Conservation (phyloP, 2,888 invertebrate genomes). For the Mythimna pallens region DNA sequence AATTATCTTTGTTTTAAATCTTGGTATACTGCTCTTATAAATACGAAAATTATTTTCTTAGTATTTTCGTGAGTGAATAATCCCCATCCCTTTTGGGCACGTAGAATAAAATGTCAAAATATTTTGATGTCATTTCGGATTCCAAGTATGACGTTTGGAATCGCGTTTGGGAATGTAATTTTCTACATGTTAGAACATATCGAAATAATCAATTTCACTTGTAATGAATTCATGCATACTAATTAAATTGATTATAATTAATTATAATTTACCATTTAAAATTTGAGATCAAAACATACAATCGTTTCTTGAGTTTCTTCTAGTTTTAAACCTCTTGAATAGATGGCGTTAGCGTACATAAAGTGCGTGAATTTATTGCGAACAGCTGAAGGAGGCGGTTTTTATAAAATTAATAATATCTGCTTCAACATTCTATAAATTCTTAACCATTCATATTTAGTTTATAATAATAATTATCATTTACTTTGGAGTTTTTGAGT, state of each 20-base stretch:
- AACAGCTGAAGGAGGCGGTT: slow-evolving; percentile 14
- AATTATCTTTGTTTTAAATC: neutral
- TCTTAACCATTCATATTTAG: neutral
- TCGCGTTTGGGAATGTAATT: slow-evolving; percentile 18
- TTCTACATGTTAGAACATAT: no score
- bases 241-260: no score
- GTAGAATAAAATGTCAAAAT: slow-evolving; percentile 13
- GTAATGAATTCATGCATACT: no score
- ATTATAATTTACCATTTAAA: neutral
- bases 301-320: neutral
- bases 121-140: slow-evolving; percentile 9
- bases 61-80: neutral
- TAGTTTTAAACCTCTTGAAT: slow-evolving; percentile 10
- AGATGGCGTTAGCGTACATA: slow-evolving; percentile 41
- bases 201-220: neutral
- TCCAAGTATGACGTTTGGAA: slow-evolving; percentile 2
- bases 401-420: slow-evolving; percentile 6
- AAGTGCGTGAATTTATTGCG: slow-evolving; percentile 10
- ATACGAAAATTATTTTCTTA: slow-evolving; percentile 1
- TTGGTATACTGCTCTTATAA: neutral
- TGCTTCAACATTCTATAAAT: no score
- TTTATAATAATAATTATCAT: neutral
- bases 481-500: neutral
- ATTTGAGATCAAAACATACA: no score
- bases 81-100: neutral